A percentile compares a stretch with the other conserved stretches of the same genome.
Conservation (phyloP, 1,140 invertebrate genomes). For the Macrotrachela quadricornifera region DNA sequence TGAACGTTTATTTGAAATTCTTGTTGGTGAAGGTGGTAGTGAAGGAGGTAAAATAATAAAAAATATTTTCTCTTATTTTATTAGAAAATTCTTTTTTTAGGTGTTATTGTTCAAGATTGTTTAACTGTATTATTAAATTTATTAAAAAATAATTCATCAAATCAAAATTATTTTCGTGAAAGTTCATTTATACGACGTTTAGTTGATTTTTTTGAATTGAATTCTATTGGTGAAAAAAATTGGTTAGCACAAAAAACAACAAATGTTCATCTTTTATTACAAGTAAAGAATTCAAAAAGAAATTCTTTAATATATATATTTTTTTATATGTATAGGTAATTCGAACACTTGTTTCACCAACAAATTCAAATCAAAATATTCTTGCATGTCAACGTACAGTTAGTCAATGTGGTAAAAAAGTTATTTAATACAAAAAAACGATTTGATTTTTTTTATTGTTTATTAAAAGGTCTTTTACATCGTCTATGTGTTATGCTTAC, state of each 20-base stretch:
- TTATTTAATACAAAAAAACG: too few species aligned
- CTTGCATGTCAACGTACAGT: slow-evolving; percentile 67
- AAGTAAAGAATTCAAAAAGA: too few species aligned
- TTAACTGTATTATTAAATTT: slow-evolving; percentile 79
- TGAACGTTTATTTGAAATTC: slow-evolving; percentile 77
- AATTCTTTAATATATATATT: too few species aligned
- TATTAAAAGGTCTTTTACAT: slow-evolving; percentile 36
- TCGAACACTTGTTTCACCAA: slow-evolving; percentile 64
- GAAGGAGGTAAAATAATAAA: slow-evolving; percentile 44
- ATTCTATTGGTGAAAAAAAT: slow-evolving; percentile 19
- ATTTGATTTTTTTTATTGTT: too few species aligned
- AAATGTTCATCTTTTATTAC: slow-evolving; percentile 61
- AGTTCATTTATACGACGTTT: slow-evolving; percentile 69
- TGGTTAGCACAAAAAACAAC: slow-evolving; percentile 62
- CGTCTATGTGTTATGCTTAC: slow-evolving; percentile 61
- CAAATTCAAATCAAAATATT: slow-evolving; percentile 52
- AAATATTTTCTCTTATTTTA: too few species aligned
- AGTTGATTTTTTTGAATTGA: slow-evolving; percentile 57
- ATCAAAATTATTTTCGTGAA: slow-evolving; percentile 96
- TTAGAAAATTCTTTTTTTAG: slow-evolving; percentile 20
- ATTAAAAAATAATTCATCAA: slow-evolving; percentile 78
- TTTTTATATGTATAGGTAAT: slow-evolving; percentile 63
- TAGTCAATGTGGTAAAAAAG: slow-evolving; percentile 41
- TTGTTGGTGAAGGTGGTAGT: slow-evolving; percentile 63
- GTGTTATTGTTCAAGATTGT: slow-evolving; percentile 91